These are phyloP conservation scores for Sitophilus oryzae DNA, from an alignment of 1,140 invertebrate genomes.

Conservation along the genomic window DNA sequence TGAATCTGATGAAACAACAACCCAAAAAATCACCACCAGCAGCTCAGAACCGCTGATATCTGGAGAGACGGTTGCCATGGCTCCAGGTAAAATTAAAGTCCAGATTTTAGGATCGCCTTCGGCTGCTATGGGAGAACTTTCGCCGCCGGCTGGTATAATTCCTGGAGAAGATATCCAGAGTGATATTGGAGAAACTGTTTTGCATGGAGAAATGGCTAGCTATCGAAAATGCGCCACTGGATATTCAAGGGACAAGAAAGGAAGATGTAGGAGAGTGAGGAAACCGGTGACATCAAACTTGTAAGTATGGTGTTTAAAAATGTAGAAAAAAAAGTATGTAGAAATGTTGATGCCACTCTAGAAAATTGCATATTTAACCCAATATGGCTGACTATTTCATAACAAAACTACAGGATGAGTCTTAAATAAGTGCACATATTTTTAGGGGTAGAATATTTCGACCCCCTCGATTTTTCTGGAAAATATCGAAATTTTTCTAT, in stretches of 20 bases:
- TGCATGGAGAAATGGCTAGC: slow-evolving; percentile 28
- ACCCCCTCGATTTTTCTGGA: no score
- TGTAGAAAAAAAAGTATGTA: no score
- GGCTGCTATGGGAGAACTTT: not conserved
- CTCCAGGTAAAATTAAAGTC: slow-evolving; percentile 33
- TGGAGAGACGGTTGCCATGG: slow-evolving; percentile 10
- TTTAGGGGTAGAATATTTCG: no score
- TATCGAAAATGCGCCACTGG: slow-evolving; percentile 35
- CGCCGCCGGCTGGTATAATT: slow-evolving; percentile 7
- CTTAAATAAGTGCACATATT: no score
- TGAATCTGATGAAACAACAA: not conserved
- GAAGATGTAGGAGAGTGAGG: slow-evolving; percentile 38
- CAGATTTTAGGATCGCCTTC: slow-evolving; percentile 26
- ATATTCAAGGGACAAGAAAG: slow-evolving; percentile 38
- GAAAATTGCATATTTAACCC: no score
- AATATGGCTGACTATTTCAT: no score
- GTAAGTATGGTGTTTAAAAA: no score
- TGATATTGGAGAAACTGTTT: not conserved
- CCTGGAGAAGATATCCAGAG: slow-evolving; percentile 24
- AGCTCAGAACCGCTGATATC: not conserved
- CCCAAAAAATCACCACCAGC: not conserved
- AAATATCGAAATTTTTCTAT: no score
- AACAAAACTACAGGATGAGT: no score
- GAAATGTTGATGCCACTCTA: no score
- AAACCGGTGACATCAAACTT: slow-evolving; percentile 20